A percentile compares a stretch with the other conserved stretches of the same genome.
These are phyloP conservation scores for Chloroceryle amazona DNA, from an alignment of 2,797 vertebrate species.

Conservation along the genomic window DNA sequence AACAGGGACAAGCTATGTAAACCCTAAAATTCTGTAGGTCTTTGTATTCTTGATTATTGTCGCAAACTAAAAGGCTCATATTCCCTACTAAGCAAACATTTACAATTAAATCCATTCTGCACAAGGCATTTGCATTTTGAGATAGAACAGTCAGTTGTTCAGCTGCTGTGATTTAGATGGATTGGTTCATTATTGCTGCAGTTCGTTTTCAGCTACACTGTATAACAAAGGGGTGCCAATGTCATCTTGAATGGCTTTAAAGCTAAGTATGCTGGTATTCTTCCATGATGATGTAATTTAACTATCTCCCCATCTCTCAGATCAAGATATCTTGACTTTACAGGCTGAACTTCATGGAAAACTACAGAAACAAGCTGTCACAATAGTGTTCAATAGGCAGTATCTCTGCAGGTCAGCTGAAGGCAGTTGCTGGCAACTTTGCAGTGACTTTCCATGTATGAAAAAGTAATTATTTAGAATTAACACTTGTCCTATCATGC, in stretches of 20 bases:
- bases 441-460: background rate
- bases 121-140: conserved; percentile 74
- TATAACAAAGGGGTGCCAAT: conserved; percentile 74
- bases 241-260: conserved; percentile 69
- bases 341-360: conserved; percentile 31
- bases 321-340: conserved; percentile 46
- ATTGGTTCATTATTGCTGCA: conserved; percentile 77
- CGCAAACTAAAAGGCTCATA: conserved; percentile 66
- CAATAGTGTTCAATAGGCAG: background rate
- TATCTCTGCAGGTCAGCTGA: background rate
- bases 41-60: conserved; percentile 67
- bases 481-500: background rate
- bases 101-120: conserved; percentile 74
- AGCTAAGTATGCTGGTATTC: conserved; percentile 65
- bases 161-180: conserved; percentile 77
- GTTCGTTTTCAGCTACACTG: conserved; percentile 71
- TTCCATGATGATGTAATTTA: conserved; percentile 69
- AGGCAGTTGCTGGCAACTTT: background rate
- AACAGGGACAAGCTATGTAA: conserved; percentile 60
- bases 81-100: conserved; percentile 77
- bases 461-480: background rate
- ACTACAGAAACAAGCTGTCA: conserved; percentile 22
- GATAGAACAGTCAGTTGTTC: conserved; percentile 75
- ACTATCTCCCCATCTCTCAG: conserved; percentile 4
- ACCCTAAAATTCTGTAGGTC: conserved; percentile 60